Evolutionary conservation across 1,140 invertebrate species (phyloP).

Genomic region (Camponotus pennsylvanicus): DNA sequence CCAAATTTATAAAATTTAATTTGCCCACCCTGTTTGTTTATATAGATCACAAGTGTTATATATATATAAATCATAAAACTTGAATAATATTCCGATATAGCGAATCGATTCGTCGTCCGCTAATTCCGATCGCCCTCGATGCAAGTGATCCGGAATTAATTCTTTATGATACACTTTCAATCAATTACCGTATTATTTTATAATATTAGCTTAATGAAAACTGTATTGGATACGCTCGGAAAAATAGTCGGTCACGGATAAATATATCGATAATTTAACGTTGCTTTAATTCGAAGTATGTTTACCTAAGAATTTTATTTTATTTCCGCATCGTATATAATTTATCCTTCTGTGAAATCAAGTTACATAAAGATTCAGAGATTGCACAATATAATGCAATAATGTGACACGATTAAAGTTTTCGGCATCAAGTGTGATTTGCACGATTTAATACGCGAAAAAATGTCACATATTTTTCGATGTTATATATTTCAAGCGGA

Average conservation of each 20-base stretch:
- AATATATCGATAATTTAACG: not conserved
- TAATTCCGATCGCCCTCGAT: slow-evolving; percentile 3
- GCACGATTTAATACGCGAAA: too few relatives aligned
- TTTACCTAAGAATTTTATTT: not conserved
- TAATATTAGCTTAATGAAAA: not conserved
- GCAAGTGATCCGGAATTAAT: slow-evolving; percentile 8
- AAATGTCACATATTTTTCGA: too few relatives aligned
- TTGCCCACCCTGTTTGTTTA: not conserved
- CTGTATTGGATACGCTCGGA: not conserved
- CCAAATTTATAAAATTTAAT: slow-evolving; percentile 7
- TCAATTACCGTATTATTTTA: not conserved
- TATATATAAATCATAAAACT: not conserved
- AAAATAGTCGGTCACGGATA: not conserved
- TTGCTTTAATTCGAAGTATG: not conserved
- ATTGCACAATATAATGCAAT: not conserved
- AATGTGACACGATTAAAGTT: not conserved
- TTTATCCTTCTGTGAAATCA: not conserved
- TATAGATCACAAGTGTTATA: not conserved
- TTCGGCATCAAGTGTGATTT: not conserved
- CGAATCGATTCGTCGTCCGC: slow-evolving; percentile 7
- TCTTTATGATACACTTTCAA: not conserved
- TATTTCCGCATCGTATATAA: not conserved
- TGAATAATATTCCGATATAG: not conserved
- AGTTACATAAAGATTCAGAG: not conserved
- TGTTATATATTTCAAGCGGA: not conserved